Percentiles rank a stretch among this genome's conserved stretches.
These are phyloP conservation scores for Sparidentex hasta DNA, from an alignment of 2,797 vertebrate species.

Conservation along the genomic window DNA sequence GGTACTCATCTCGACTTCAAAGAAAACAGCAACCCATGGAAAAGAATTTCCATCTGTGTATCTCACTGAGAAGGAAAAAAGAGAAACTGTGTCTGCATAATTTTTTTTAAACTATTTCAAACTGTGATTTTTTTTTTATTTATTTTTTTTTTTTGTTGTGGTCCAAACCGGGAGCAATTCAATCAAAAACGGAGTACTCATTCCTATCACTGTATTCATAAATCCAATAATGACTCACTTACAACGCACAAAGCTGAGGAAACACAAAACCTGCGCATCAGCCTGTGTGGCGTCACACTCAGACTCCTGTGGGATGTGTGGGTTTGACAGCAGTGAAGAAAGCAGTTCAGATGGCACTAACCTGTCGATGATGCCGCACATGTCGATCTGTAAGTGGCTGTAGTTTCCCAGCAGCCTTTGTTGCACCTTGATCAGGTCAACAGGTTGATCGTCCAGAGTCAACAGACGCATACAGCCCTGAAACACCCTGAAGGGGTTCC, in stretches of 20 bases:
- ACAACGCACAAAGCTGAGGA: background rate
- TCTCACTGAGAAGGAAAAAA: background rate
- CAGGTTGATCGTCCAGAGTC: constrained; percentile 81
- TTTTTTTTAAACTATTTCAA: background rate
- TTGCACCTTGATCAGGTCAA: constrained; percentile 93
- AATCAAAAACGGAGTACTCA: background rate
- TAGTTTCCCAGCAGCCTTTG: constrained; percentile 91
- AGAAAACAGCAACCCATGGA: background rate
- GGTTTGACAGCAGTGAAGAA: background rate
- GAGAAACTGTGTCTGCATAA: background rate
- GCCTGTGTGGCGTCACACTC: background rate
- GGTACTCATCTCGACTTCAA: background rate
- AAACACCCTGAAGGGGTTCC: constrained; percentile 87
- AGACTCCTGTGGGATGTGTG: background rate
- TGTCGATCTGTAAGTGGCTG: constrained; percentile 93
- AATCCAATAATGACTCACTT: background rate
- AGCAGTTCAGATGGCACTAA: constrained; percentile 50
- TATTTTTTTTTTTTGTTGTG: too few relatives aligned
- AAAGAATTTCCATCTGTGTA: background rate
- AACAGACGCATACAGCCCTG: constrained; percentile 94
- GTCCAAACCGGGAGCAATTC: background rate
- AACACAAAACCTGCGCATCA: background rate
- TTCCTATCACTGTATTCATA: background rate
- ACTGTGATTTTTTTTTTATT: too few relatives aligned
- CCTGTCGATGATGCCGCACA: constrained; percentile 96